A percentile compares a stretch with the other conserved stretches of the same genome.
These are phyloP conservation scores for Parnassius apollo DNA, from an alignment of 2,888 invertebrate species.

Conservation along the genomic window DNA sequence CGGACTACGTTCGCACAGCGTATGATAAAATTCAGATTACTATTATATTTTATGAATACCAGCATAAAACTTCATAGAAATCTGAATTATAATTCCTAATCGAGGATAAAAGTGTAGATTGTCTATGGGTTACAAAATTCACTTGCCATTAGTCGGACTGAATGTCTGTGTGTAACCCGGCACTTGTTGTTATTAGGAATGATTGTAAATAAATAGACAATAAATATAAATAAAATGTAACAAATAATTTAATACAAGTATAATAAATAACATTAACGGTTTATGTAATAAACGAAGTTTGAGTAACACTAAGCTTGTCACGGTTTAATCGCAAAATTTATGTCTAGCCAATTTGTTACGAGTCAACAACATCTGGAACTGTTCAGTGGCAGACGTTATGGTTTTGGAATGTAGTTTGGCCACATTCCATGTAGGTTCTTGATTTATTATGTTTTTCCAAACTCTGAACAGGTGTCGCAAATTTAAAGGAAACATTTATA, in stretches of 20 bases:
- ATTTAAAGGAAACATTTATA: background rate
- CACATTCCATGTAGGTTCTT: constrained; percentile 23
- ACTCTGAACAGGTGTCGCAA: constrained; percentile 23
- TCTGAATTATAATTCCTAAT: no score
- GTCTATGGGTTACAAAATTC: no score
- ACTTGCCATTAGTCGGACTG: no score
- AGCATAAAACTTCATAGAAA: no score
- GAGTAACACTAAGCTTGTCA: background rate
- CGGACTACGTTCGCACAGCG: no score
- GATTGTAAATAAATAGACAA: no score
- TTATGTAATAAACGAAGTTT: background rate
- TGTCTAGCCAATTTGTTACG: constrained; percentile 9
- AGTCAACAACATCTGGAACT: constrained; percentile 22
- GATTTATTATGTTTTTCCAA: constrained; percentile 23
- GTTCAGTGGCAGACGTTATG: constrained; percentile 20
- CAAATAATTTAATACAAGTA: background rate
- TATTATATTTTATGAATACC: no score
- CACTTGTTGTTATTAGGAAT: no score
- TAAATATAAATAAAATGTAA: no score
- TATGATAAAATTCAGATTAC: no score
- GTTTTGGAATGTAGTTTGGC: constrained; percentile 20
- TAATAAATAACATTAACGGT: background rate
- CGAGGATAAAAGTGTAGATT: no score
- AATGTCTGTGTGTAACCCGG: no score
- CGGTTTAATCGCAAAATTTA: background rate